phyloP scores from a whole-genome alignment of 2,113 vertebrate genomes.

The Poeciliopsis prolifica region DNA sequence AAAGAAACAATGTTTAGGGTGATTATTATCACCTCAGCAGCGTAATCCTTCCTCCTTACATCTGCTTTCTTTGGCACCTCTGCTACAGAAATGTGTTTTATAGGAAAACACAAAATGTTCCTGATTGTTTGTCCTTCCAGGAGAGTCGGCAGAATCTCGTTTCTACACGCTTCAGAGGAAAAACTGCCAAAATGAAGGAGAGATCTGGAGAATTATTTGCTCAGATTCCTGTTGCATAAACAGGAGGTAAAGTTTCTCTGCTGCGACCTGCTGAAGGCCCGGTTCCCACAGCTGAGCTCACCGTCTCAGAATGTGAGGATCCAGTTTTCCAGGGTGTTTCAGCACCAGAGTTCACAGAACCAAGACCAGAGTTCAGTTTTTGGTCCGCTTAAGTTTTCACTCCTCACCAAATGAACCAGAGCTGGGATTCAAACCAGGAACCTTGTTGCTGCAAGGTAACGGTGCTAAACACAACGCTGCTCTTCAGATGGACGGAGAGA shows the following conservation, averaged over 20 bases:
- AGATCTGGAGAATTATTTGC: constrained; percentile 53
- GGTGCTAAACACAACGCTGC: too few relatives aligned
- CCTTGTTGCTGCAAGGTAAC: too few relatives aligned
- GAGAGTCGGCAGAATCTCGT: constrained; percentile 26
- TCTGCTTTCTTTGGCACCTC: constrained; percentile 60
- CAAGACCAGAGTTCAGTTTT: too few relatives aligned
- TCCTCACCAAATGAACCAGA: too few relatives aligned
- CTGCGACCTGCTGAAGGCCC: neutral
- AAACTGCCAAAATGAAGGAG: constrained; percentile 30
- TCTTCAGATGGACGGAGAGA: neutral
- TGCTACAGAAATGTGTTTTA: constrained; percentile 54
- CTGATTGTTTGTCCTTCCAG: constrained; percentile 55
- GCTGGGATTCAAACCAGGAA: too few relatives aligned
- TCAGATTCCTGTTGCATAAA: constrained; percentile 40
- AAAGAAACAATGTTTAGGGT: constrained; percentile 47
- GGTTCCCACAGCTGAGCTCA: constrained; percentile 49
- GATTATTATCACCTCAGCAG: constrained; percentile 57
- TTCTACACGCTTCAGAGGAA: constrained; percentile 10
- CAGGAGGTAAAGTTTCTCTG: constrained; percentile 18
- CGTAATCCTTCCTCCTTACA: constrained; percentile 36
- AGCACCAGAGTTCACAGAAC: too few relatives aligned
- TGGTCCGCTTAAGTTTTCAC: too few relatives aligned
- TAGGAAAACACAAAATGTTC: constrained; percentile 51
- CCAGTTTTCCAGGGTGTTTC: neutral
- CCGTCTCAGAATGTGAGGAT: neutral